These are phyloP conservation scores for Pseudobourletiella spinata DNA, from an alignment of 1,140 invertebrate genomes.

Conservation along the genomic window DNA sequence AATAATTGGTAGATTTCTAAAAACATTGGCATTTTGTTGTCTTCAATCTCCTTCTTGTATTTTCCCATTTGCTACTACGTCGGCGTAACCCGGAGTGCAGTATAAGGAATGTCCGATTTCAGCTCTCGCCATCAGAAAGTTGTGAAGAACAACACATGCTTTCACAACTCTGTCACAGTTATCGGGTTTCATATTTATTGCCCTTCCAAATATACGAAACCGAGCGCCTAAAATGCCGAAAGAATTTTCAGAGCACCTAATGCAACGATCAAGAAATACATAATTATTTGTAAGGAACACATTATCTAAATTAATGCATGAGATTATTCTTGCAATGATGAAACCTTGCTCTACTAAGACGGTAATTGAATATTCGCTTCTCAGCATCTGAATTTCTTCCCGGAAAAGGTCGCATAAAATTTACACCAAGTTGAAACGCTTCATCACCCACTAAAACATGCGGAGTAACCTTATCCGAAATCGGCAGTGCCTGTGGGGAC, in stretches of 20 bases:
- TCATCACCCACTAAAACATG: not conserved
- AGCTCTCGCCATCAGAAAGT: not conserved
- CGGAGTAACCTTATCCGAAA: not conserved
- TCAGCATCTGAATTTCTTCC: too few species aligned
- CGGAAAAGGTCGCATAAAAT: not conserved
- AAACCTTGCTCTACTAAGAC: not conserved
- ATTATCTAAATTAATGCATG: too few species aligned
- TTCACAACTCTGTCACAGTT: not conserved
- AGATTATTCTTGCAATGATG: too few species aligned
- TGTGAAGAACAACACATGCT: constrained; percentile 1
- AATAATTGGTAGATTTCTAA: not conserved
- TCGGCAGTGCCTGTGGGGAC: not conserved
- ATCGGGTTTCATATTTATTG: not conserved
- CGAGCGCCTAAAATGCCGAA: too few species aligned
- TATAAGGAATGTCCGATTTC: not conserved
- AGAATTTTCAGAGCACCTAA: too few species aligned
- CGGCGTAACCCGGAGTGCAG: not conserved
- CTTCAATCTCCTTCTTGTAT: not conserved
- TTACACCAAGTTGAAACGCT: not conserved
- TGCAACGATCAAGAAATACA: too few species aligned
- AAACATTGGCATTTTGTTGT: not conserved
- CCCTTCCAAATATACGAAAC: too few species aligned
- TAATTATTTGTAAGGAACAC: too few species aligned
- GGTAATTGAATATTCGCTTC: not conserved
- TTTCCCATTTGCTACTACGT: not conserved